A percentile compares a stretch with the other conserved stretches of the same genome.
Evolutionary conservation across 2,797 vertebrate genomes (phyloP).

Genomic region (Schizopygopsis pylzovi): DNA sequence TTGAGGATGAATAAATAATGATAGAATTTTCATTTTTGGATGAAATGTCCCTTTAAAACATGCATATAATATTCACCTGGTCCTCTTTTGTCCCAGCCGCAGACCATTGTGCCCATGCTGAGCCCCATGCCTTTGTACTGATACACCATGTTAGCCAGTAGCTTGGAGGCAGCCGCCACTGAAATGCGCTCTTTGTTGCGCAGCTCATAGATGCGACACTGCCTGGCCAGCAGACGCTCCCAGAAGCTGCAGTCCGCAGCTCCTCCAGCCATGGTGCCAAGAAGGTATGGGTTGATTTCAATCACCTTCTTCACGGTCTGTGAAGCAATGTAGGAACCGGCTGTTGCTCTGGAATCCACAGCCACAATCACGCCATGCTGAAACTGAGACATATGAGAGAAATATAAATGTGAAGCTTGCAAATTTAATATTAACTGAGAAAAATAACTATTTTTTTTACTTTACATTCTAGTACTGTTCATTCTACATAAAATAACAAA

Average conservation of each 20-base stretch:
- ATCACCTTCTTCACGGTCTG: constrained; percentile 94
- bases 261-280: constrained; percentile 93
- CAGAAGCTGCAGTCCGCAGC: constrained; percentile 93
- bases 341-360: constrained; percentile 90
- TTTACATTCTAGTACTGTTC: neutral
- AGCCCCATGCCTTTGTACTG: constrained; percentile 96
- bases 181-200: constrained; percentile 94
- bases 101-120: constrained; percentile 95
- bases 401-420: neutral
- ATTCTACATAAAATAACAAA: neutral
- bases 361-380: constrained; percentile 90
- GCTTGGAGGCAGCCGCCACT: constrained; percentile 89
- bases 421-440: neutral
- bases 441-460: neutral
- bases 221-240: constrained; percentile 89
- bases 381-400: constrained; percentile 73
- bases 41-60: neutral
- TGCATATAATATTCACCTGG: constrained; percentile 77
- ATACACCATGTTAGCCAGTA: constrained; percentile 95
- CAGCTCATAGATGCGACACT: constrained; percentile 92
- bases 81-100: constrained; percentile 94
- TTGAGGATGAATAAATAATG: neutral
- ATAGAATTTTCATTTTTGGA: neutral
- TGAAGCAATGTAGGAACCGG: constrained; percentile 88
- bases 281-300: constrained; percentile 91